Percentiles rank a stretch among this genome's conserved stretches.
Evolutionary conservation across 2,113 vertebrate species (phyloP).

Genomic region (Gallinago paraguaiae): DNA sequence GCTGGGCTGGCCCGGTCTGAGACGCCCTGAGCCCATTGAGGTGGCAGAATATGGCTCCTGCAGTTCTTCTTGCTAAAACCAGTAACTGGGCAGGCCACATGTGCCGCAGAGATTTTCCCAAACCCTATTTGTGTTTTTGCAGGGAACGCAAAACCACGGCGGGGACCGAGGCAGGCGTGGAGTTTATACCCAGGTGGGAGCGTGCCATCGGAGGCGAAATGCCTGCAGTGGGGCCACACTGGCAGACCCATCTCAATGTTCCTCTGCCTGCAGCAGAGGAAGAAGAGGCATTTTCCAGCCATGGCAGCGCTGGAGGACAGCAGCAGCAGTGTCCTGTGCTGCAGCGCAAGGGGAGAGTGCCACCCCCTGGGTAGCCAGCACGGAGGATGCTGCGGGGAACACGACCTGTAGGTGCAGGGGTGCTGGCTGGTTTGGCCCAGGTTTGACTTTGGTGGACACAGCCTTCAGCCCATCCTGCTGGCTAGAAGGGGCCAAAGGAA

Average conservation of each 20-base stretch:
- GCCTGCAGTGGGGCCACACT: fast-evolving
- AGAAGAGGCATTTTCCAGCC: background rate
- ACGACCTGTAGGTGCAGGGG: fast-evolving
- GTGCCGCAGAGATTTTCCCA: background rate
- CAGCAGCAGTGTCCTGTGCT: fast-evolving
- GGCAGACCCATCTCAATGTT: background rate
- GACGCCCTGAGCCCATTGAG: background rate
- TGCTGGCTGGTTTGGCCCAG: background rate
- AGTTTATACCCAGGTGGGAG: background rate
- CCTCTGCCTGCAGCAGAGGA: too few relatives aligned
- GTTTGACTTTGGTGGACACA: background rate
- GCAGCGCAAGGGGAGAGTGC: background rate
- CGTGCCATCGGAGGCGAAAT: fast-evolving
- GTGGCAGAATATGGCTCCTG: background rate
- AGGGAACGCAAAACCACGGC: background rate
- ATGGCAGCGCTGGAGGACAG: background rate
- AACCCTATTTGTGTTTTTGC: background rate
- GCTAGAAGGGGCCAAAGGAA: background rate
- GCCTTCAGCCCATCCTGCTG: background rate
- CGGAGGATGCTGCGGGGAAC: fast-evolving
- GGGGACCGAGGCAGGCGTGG: background rate
- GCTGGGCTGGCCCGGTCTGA: background rate
- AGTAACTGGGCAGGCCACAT: background rate
- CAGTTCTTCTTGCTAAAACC: background rate
- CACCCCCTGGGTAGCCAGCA: background rate